Percentiles rank a stretch among this genome's conserved stretches.
phyloP scores from a whole-genome alignment of 2,113 vertebrate species.

The Ictalurus furcatus region DNA sequence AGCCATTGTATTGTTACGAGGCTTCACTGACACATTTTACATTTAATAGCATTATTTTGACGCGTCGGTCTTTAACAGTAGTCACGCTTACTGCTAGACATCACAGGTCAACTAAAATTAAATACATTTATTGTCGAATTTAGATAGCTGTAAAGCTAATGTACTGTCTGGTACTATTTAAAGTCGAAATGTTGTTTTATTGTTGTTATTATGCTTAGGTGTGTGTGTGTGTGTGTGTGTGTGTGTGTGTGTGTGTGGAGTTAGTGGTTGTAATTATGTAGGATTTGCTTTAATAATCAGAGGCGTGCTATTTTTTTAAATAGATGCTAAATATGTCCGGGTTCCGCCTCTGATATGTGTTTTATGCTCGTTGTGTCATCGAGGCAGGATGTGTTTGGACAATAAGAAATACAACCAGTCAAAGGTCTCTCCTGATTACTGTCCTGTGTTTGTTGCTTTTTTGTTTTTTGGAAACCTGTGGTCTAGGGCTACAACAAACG shows the following conservation, averaged over 20 bases:
- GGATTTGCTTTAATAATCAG: not conserved
- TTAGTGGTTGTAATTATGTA: not conserved
- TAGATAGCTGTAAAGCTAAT: not conserved
- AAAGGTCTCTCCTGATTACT: not conserved
- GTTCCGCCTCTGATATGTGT: not conserved
- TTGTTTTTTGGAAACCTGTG: too few relatives aligned
- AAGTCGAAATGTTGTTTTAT: not conserved
- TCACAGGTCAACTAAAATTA: not conserved
- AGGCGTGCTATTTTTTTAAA: not conserved
- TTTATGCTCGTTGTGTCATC: not conserved
- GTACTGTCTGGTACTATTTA: not conserved
- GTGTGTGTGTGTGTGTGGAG: not conserved
- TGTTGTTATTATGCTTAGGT: not conserved
- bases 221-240: too few relatives aligned
- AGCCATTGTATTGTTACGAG: conserved; percentile 16
- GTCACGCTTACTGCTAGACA: not conserved
- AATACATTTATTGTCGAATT: not conserved
- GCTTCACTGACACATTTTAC: not conserved
- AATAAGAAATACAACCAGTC: not conserved
- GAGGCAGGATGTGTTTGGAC: not conserved
- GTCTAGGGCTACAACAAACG: too few relatives aligned
- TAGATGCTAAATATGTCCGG: not conserved
- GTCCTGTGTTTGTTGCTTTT: too few relatives aligned
- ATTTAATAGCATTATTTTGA: not conserved
- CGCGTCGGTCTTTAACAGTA: not conserved